Evolutionary conservation across 2,113 vertebrate species (phyloP).

Genomic region (Elgaria multicarinata): DNA sequence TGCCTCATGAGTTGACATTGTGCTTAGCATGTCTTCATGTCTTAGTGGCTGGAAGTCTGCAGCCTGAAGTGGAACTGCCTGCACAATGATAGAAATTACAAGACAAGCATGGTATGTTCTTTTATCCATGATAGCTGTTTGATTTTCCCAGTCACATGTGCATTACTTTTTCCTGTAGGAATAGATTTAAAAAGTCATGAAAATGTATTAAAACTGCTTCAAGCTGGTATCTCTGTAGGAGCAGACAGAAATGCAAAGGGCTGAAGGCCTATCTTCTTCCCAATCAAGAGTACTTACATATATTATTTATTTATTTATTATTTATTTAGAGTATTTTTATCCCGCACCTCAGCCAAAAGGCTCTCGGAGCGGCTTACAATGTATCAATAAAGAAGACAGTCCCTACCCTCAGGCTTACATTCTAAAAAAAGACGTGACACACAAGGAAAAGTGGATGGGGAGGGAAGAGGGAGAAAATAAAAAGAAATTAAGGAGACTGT

Average conservation of each 20-base stretch:
- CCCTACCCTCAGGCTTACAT: too few relatives aligned
- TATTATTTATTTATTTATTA: too few relatives aligned
- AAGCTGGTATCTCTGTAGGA: not conserved
- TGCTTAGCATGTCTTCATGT: not conserved
- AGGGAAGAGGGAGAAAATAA: too few relatives aligned
- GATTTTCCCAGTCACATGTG: not conserved
- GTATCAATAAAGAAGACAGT: too few relatives aligned
- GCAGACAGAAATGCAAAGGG: not conserved
- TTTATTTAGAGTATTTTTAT: too few relatives aligned
- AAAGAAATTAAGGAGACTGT: too few relatives aligned
- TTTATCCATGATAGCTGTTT: not conserved
- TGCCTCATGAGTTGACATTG: not conserved
- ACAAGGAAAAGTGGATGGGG: too few relatives aligned
- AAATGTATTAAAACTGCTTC: not conserved
- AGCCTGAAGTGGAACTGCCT: not conserved
- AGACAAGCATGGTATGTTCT: not conserved
- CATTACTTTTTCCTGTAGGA: not conserved
- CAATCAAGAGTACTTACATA: not conserved
- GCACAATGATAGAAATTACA: not conserved
- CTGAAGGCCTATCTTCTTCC: not conserved
- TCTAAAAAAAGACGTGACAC: too few relatives aligned
- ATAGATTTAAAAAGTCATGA: not conserved
- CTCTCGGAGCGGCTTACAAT: too few relatives aligned
- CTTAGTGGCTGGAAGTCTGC: not conserved
- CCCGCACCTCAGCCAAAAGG: too few relatives aligned